Evolutionary conservation across 2,113 vertebrate species (phyloP), one percentile per base, ranked within the genome.

Genomic region (Tyto alba): DNA sequence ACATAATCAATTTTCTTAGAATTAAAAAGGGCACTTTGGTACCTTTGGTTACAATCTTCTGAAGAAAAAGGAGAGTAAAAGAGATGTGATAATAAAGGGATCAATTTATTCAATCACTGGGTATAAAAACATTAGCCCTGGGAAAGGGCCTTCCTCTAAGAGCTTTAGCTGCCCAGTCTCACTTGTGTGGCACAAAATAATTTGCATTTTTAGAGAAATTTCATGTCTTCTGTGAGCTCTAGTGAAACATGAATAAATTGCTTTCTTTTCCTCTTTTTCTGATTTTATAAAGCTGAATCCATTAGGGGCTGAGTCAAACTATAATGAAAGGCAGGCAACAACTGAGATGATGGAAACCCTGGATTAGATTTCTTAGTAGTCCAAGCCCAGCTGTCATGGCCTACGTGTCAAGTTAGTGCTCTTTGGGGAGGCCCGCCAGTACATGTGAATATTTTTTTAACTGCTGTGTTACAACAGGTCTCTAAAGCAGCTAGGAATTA

Each of bases 161-260:
- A 97, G 96, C 94, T 97, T 98, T 97, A 97, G 97, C 97, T 96
- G 83, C 95, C 27, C 84, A 93, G 93, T 95, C 93, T 94, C 95
- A 90, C 95, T 98, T 90, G 90, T 92, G 90, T 97, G 96, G 87
- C 91, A 97, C 95, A 91, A 97, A 96, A 95, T 85, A 88, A 98
- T 98, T 98, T 98, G 97, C 98, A 98, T 98, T 98, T 98, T 98
- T 98, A 98, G 98, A 98, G 98, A 96, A 97, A 98, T 98, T 98
- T 97, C 96, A 93, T 95, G 95, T 97, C 97, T 98, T 95, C 95
- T 69, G 79, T 86, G 91, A 97, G 94, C 95, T 96, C 95, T 94
- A 67, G 88, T 97, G 97, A 97, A 98, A 98, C 97, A 93, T 97
- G 97, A 98, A 98, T 98, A 98, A 98, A 98, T 98, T 98, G 98